Conservation (phyloP, 2,797 vertebrate species). For the Sternarchorhynchus goeldii region DNA sequence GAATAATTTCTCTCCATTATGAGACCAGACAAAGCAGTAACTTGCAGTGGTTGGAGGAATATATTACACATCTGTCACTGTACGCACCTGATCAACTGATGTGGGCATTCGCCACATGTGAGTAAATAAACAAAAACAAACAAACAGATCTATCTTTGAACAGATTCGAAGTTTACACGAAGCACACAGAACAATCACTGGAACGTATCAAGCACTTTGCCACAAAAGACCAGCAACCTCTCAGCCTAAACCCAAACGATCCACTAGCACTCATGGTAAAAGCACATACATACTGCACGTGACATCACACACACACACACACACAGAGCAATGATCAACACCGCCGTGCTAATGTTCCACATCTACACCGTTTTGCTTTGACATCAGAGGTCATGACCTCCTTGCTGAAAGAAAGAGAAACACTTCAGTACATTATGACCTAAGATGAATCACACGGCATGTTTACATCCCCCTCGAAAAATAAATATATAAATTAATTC, state of each 20-base stretch:
- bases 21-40: not conserved
- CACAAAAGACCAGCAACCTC: conserved; percentile 7
- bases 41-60: not conserved
- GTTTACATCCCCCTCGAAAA: not conserved
- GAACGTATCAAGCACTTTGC: conserved; percentile 15
- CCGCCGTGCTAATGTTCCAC: conserved; percentile 8
- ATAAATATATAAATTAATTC: no score
- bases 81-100: not conserved
- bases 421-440: not conserved
- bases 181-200: conserved; percentile 12
- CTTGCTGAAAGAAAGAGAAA: conserved; percentile 17
- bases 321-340: conserved; percentile 19
- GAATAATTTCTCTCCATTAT: not conserved
- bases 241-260: conserved; percentile 5
- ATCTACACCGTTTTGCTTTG: conserved; percentile 31
- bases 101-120: not conserved
- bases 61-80: conserved; percentile 22
- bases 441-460: not conserved
- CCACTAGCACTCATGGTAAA: conserved; percentile 33
- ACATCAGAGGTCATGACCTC: conserved; percentile 39
- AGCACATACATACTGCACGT: conserved; percentile 47
- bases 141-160: not conserved
- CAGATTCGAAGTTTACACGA: not conserved
- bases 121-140: not conserved
- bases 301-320: conserved; percentile 27